Evolutionary conservation across 2,113 vertebrate genomes (phyloP), one percentile per base, ranked within the genome.

Genomic region (Poeciliopsis turrubarensis): DNA sequence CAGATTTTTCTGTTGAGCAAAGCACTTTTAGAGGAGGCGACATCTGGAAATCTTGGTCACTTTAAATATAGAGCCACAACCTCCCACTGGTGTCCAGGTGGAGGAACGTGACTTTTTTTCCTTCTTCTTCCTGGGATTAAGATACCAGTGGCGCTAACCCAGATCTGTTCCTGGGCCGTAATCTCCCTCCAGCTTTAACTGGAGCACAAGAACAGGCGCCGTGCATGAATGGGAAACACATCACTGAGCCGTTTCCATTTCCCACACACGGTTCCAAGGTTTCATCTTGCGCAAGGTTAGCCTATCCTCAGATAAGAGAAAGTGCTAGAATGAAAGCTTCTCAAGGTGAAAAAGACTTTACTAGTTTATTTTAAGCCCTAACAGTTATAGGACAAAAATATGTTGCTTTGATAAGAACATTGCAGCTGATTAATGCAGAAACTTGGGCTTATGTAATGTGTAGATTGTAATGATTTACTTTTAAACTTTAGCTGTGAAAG

Each of bases 161-260:
- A 66, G 80, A 85, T 81, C 82, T 47, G 15, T 69, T 14, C 30
- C 41, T 31, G 60, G 65, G 51, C 77, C 62, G 44, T 90, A 83
- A 92, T 90, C 86, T 86, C 65, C 73, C 79, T 41, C 79, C 85
- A 89, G 57, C 80, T 68, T 78, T 9, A 9, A 41, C 57, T 15
- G 37, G 75, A 10, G 32, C 32, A 65, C 4, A 0, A 31, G 7
- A 31, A 9, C 39, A 5, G 17, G 31, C 30, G 3, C 29, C 72
- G n/a, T 26, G 17, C 64, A 26, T 70, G 70, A 87, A 79, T 78
- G 78, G 81, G 30, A 14, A 6, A 30, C 37, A 14, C 54, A 15
- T 54, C 72, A 26, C 71, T 5, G 39, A 32, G 39, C 4, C 47
- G 77, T 73, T 68, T 69, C 25, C 31, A 47, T 25, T 60, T 47